These are phyloP conservation scores for Shargacucullia verbasci DNA, from an alignment of 2,888 invertebrate species.

Conservation along the genomic window DNA sequence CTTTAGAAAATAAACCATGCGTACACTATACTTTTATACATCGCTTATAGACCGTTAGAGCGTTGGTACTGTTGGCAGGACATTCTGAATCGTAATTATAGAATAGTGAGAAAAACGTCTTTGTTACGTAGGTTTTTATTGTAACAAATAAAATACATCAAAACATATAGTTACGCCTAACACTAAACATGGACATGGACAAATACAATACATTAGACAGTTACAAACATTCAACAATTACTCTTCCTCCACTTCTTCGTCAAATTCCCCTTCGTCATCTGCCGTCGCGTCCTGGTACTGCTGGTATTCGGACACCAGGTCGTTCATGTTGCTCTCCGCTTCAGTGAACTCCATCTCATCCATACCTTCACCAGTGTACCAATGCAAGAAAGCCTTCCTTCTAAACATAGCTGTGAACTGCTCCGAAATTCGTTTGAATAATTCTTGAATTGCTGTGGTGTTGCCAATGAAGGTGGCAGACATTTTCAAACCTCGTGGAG, in stretches of 20 bases:
- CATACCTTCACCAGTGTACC: constrained; percentile 99
- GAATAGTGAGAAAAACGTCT: neutral
- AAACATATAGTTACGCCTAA: constrained; percentile 67
- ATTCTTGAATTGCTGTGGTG: constrained; percentile 95
- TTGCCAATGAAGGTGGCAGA: constrained; percentile 96
- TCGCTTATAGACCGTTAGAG: no score
- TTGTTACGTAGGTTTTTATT: constrained; percentile 33
- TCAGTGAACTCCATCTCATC: constrained; percentile 98
- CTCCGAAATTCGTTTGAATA: constrained; percentile 95
- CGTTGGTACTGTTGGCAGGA: no score
- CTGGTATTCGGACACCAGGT: constrained; percentile 96
- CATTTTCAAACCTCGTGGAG: constrained; percentile 93
- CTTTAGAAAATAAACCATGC: no score
- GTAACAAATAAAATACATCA: constrained; percentile 59
- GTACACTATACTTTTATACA: no score
- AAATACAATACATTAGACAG: constrained; percentile 62
- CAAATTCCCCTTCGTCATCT: constrained; percentile 95
- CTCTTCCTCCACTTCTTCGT: constrained; percentile 90
- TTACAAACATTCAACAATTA: constrained; percentile 41
- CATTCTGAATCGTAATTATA: no score
- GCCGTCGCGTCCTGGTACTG: constrained; percentile 97
- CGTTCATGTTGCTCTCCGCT: constrained; percentile 98
- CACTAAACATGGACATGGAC: constrained; percentile 69
- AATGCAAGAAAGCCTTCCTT: constrained; percentile 97
- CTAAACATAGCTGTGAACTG: constrained; percentile 97